A percentile compares a stretch with the other conserved stretches of the same genome.
These are phyloP conservation scores for Microtus richardsoni DNA, from an alignment of 2,113 vertebrate genomes.

Conservation along the genomic window DNA sequence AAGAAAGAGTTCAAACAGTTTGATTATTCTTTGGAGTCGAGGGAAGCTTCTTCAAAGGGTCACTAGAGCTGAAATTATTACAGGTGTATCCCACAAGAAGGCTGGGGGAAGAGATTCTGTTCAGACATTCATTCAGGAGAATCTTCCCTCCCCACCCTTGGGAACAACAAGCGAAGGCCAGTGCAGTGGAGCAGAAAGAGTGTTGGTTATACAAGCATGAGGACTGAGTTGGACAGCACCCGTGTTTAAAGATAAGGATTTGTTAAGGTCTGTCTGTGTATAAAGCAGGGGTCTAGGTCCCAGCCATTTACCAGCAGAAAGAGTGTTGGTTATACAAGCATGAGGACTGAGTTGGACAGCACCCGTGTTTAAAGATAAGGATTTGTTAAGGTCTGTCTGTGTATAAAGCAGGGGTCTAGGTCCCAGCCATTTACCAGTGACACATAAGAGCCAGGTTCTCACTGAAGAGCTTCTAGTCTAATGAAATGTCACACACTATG, in stretches of 20 bases:
- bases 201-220: background rate
- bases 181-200: no score
- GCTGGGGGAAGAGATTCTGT: background rate
- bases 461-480: background rate
- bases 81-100: background rate
- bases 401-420: no score
- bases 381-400: no score
- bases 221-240: background rate
- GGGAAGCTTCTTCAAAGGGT: background rate
- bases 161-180: background rate
- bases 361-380: no score
- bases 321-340: no score
- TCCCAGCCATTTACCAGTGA: background rate
- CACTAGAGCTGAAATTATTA: background rate
- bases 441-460: background rate
- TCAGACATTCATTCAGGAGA: background rate
- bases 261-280: background rate
- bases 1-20: background rate
- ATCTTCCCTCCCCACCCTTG: background rate
- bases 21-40: background rate
- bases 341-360: no score
- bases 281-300: background rate
- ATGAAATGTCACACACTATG: background rate
- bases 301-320: no score
- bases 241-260: background rate